A percentile compares a stretch with the other conserved stretches of the same genome.
phyloP scores from a whole-genome alignment of 2,797 vertebrate species.

The Babyrousa celebensis region DNA sequence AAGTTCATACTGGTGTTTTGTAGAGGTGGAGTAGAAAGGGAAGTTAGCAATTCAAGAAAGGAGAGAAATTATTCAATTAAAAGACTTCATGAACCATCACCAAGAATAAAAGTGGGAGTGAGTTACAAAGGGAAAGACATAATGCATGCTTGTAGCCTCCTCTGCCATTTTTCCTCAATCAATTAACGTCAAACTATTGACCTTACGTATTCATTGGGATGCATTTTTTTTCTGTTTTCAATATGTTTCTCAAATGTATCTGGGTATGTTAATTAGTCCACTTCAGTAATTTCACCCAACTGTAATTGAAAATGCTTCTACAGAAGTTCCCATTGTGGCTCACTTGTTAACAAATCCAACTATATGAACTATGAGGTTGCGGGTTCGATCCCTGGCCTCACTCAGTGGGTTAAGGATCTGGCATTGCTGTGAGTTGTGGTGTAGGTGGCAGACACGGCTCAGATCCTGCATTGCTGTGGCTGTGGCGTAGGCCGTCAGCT shows the following conservation, averaged over 20 bases:
- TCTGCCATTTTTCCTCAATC: conserved; percentile 34
- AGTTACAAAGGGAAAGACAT: background rate
- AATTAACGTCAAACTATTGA: conserved; percentile 40
- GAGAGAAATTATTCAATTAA: conserved; percentile 53
- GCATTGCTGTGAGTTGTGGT: too few species aligned
- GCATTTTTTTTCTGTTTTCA: background rate
- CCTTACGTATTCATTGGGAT: background rate
- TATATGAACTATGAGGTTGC: too few species aligned
- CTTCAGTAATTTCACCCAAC: background rate
- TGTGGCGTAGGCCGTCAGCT: too few species aligned
- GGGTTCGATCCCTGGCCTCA: too few species aligned
- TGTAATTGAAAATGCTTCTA: background rate
- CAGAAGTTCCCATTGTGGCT: too few species aligned
- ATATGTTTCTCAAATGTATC: background rate
- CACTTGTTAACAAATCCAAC: too few species aligned
- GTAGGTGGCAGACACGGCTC: too few species aligned
- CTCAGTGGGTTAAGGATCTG: too few species aligned
- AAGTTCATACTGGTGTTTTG: background rate
- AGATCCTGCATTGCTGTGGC: too few species aligned
- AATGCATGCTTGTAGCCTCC: background rate
- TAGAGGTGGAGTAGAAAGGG: background rate
- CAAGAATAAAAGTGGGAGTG: conserved; percentile 43
- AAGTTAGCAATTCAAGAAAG: conserved; percentile 26
- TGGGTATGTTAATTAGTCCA: background rate
- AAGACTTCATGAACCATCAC: conserved; percentile 63